Percentiles rank a stretch among this genome's conserved stretches.
Evolutionary conservation across 2,113 vertebrate species (phyloP).

Genomic region (Lagopus muta): DNA sequence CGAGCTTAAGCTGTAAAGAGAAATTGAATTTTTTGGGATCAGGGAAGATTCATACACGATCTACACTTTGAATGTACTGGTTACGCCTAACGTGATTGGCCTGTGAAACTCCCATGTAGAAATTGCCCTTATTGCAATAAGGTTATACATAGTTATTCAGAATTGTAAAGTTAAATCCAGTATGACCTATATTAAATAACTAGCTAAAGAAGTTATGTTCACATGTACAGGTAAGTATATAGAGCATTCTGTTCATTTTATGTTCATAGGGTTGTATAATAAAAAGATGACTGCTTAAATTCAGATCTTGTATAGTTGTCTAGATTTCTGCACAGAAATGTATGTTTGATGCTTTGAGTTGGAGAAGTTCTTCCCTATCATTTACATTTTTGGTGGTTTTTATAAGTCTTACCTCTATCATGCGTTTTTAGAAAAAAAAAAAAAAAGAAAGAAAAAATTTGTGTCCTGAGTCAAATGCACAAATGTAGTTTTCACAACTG

Average conservation of each 20-base stretch:
- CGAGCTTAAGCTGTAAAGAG: slow-evolving; percentile 94
- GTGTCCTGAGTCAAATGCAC: slow-evolving; percentile 75
- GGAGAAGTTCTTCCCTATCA: slow-evolving; percentile 77
- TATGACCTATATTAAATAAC: slow-evolving; percentile 81
- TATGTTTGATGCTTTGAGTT: slow-evolving; percentile 82
- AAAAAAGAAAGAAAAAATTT: slow-evolving; percentile 8
- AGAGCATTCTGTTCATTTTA: slow-evolving; percentile 90
- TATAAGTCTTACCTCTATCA: slow-evolving; percentile 78
- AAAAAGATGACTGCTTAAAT: slow-evolving; percentile 93
- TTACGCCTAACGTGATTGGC: slow-evolving; percentile 74
- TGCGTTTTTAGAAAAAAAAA: slow-evolving; percentile 54
- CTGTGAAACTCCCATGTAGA: slow-evolving; percentile 81
- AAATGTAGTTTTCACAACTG: slow-evolving; percentile 72
- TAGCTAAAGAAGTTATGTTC: slow-evolving; percentile 84
- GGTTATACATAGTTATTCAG: slow-evolving; percentile 87
- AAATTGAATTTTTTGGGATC: slow-evolving; percentile 72
- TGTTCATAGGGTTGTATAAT: slow-evolving; percentile 95
- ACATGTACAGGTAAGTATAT: slow-evolving; percentile 94
- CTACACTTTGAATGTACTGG: slow-evolving; percentile 88
- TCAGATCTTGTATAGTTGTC: slow-evolving; percentile 93
- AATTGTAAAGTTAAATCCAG: slow-evolving; percentile 85
- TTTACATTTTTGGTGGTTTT: slow-evolving; percentile 76
- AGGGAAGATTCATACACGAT: slow-evolving; percentile 81
- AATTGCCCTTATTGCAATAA: slow-evolving; percentile 91
- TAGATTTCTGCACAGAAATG: slow-evolving; percentile 91